Conservation (phyloP, 2,113 vertebrate genomes). For the Poicephalus gulielmi region DNA sequence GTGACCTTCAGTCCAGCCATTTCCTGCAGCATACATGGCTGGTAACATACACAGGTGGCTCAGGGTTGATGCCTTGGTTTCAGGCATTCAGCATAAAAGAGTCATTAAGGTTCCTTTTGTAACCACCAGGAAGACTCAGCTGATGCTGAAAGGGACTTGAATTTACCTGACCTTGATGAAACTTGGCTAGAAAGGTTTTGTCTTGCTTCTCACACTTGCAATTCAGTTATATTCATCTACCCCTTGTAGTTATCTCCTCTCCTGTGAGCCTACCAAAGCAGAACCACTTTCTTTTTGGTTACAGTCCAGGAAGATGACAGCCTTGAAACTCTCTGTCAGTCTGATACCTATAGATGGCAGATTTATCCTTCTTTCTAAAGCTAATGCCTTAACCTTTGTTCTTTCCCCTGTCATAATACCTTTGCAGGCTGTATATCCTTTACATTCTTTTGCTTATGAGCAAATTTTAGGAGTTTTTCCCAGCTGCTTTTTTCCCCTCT, state of each 20-base stretch:
- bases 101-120: not conserved
- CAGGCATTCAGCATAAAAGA: not conserved
- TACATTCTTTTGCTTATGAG: not conserved
- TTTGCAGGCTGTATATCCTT: not conserved
- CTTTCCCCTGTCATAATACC: not conserved
- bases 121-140: not conserved
- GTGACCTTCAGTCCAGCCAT: not conserved
- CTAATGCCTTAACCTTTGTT: not conserved
- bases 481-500: not conserved
- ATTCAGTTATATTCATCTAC: not conserved
- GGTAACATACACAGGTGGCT: not conserved
- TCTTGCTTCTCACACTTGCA: not conserved
- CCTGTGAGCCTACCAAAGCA: not conserved
- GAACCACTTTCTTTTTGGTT: not conserved
- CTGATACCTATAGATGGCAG: not conserved
- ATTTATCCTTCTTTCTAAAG: not conserved
- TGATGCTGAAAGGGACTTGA: not conserved
- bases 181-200: not conserved
- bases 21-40: not conserved
- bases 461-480: not conserved
- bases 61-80: not conserved
- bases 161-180: constrained; percentile 9
- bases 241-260: not conserved
- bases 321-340: not conserved
- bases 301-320: not conserved